A percentile compares a stretch with the other conserved stretches of the same genome.
phyloP scores from a whole-genome alignment of 2,113 vertebrate species.

The Steatornis caripensis region DNA sequence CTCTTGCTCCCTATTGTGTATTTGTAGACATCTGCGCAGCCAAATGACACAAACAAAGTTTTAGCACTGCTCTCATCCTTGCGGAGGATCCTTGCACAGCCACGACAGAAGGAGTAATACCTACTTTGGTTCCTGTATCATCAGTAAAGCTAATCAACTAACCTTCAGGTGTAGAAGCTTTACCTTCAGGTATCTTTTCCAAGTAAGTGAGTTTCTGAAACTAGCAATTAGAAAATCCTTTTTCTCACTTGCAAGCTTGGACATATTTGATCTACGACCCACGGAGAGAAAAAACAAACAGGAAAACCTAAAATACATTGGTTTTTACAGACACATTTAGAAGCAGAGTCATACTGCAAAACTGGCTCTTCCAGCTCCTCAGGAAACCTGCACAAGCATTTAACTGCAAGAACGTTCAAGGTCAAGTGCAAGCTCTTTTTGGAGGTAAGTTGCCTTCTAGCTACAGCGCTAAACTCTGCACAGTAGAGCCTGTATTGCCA shows the following conservation, averaged over 20 bases:
- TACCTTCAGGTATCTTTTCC: background rate
- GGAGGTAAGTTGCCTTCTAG: background rate
- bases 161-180: background rate
- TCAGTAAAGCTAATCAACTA: background rate
- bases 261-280: background rate
- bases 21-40: background rate
- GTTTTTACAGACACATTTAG: background rate
- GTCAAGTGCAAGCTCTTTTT: background rate
- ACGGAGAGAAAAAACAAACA: background rate
- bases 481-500: background rate
- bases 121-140: background rate
- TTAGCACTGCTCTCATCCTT: background rate
- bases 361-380: background rate
- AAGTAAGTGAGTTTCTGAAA: background rate
- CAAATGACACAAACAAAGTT: background rate
- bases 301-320: background rate
- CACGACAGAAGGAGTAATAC: background rate
- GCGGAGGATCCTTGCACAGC: background rate
- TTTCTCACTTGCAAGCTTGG: background rate
- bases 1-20: background rate
- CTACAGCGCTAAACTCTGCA: background rate
- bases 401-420: constrained; percentile 17
- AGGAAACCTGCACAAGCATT: background rate
- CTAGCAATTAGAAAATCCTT: background rate
- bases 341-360: background rate